Percentiles rank a stretch among this genome's conserved stretches.
phyloP scores from a whole-genome alignment of 2,888 invertebrate genomes.

The Drosophila paramelanica region DNA sequence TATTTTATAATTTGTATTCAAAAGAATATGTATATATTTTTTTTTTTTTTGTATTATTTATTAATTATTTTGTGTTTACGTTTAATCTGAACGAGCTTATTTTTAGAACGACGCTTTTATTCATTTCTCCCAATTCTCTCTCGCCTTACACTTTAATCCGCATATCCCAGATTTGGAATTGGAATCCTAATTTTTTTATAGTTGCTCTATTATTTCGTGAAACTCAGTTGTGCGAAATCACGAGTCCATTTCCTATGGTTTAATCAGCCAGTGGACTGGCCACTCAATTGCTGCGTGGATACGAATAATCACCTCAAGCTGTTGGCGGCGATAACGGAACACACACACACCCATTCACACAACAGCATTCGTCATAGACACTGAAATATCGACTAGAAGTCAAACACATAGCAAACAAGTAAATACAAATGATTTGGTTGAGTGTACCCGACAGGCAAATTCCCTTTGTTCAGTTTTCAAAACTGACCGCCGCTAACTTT shows the following conservation, averaged over 20 bases:
- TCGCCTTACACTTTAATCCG: too few relatives aligned
- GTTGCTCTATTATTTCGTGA: not conserved
- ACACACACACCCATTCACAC: conserved; percentile 2
- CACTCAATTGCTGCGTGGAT: conserved; percentile 48
- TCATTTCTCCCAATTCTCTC: too few relatives aligned
- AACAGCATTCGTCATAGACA: conserved; percentile 41
- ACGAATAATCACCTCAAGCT: conserved; percentile 37
- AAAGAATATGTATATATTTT: too few relatives aligned
- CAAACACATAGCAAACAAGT: conserved; percentile 46
- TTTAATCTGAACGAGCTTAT: too few relatives aligned
- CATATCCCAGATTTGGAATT: too few relatives aligned
- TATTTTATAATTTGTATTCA: too few relatives aligned
- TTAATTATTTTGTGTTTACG: too few relatives aligned
- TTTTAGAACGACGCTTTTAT: too few relatives aligned
- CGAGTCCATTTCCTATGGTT: not conserved
- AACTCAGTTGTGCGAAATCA: not conserved
- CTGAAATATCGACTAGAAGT: conserved; percentile 47
- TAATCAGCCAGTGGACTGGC: conserved; percentile 10
- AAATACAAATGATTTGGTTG: not conserved
- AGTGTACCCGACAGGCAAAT: not conserved
- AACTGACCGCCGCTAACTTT: too few relatives aligned
- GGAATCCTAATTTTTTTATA: not conserved
- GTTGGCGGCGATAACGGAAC: conserved; percentile 34
- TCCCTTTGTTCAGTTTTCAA: not conserved
- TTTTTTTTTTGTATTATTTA: too few relatives aligned